These are phyloP conservation scores for Frankliniella fusca DNA, from an alignment of 2,888 invertebrate genomes.

Conservation along the genomic window DNA sequence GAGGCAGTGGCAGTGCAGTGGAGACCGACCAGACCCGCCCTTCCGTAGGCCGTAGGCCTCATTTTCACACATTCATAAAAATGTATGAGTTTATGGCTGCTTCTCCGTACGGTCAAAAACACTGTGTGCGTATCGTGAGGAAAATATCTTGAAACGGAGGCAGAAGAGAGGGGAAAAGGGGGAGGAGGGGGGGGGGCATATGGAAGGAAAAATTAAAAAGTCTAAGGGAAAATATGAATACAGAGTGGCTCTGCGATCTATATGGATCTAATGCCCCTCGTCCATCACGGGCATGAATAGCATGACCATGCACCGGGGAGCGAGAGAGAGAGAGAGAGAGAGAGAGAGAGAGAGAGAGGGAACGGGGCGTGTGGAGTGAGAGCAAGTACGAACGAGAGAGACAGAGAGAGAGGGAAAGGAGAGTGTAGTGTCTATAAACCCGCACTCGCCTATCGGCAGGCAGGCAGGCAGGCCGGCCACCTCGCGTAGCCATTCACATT, in stretches of 20 bases:
- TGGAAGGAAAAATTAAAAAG: slow-evolving; percentile 9
- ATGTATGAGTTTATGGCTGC: slow-evolving; percentile 2
- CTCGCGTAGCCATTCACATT: not conserved
- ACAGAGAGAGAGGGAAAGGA: not conserved
- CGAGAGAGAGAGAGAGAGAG: not conserved
- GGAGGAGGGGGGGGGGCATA: not conserved
- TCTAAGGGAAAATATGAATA: slow-evolving; percentile 21
- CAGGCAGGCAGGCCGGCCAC: not conserved
- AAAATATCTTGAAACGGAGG: not conserved
- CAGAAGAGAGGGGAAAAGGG: not conserved
- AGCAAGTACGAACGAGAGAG: not conserved
- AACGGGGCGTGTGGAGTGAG: not conserved
- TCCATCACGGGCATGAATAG: not conserved
- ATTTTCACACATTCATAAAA: slow-evolving; percentile 23
- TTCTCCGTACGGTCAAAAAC: not conserved
- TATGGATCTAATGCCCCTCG: slow-evolving; percentile 4
- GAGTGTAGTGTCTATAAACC: not conserved
- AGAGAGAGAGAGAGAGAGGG: not conserved
- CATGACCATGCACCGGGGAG: no score
- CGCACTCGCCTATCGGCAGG: not conserved
- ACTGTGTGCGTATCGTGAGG: slow-evolving; percentile 2
- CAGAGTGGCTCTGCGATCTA: slow-evolving; percentile 5
- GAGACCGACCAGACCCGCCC: not conserved
- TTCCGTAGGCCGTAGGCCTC: not conserved
- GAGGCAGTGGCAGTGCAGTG: no score